A percentile compares a stretch with the other conserved stretches of the same genome.
Conservation (phyloP, 2,888 invertebrate species). For the Eurois occulta region DNA sequence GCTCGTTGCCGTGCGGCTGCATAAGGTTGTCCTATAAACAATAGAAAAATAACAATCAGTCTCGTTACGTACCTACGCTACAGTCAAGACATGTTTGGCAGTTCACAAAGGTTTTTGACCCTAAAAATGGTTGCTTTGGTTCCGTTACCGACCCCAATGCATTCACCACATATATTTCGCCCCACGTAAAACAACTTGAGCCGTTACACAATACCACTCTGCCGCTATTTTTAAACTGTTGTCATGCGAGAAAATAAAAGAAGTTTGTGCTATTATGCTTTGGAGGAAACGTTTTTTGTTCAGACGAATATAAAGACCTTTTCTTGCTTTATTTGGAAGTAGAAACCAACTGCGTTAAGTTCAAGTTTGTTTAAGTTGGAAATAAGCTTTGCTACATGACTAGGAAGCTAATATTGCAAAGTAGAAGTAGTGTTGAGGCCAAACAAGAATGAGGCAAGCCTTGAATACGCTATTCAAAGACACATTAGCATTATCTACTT, state of each 20-base stretch:
- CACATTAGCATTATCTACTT: constrained; percentile 88
- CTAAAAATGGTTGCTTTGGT: constrained; percentile 72
- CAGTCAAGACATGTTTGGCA: constrained; percentile 46
- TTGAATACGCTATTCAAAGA: constrained; percentile 89
- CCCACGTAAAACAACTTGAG: constrained; percentile 75
- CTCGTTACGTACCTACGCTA: constrained; percentile 54
- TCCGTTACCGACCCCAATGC: constrained; percentile 82
- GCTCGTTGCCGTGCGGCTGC: constrained; percentile 93
- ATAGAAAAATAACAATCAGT: constrained; percentile 75
- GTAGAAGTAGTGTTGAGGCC: constrained; percentile 83
- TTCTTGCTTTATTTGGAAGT: constrained; percentile 62
- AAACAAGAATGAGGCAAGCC: constrained; percentile 85
- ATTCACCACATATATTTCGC: constrained; percentile 76
- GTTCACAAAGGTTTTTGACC: constrained; percentile 76
- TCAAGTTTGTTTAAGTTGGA: constrained; percentile 62
- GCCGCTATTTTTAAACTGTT: constrained; percentile 80
- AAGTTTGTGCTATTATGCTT: constrained; percentile 73
- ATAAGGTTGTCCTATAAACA: constrained; percentile 94
- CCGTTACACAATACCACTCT: constrained; percentile 79
- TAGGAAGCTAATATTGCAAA: constrained; percentile 84
- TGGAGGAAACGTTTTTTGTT: constrained; percentile 63
- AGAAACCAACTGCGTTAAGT: constrained; percentile 50
- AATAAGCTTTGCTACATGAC: constrained; percentile 67
- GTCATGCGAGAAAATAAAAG: constrained; percentile 75
- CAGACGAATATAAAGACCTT: constrained; percentile 26